phyloP scores from a whole-genome alignment of 2,797 vertebrate genomes.

The Sebastes kiyomatsui region DNA sequence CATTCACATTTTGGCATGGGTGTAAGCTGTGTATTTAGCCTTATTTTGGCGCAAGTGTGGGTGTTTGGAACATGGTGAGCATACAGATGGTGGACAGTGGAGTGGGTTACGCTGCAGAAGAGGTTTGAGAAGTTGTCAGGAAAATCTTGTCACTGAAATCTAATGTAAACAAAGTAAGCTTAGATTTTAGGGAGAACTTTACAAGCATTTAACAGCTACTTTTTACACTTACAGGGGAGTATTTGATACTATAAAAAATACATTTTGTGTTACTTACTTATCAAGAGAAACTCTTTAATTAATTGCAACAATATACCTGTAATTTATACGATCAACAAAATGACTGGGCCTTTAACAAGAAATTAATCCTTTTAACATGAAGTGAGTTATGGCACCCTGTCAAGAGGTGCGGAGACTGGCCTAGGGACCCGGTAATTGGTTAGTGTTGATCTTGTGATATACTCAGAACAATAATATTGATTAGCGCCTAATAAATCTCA shows the following conservation, averaged over 20 bases:
- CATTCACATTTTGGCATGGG: neutral
- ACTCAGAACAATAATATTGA: constrained; percentile 73
- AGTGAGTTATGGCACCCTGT: constrained; percentile 45
- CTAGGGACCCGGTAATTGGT: constrained; percentile 58
- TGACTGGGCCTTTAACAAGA: constrained; percentile 37
- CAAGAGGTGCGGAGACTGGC: constrained; percentile 9
- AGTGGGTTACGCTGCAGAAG: constrained; percentile 6
- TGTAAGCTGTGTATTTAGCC: neutral
- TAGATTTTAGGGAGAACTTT: neutral
- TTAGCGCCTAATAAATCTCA: constrained; percentile 72
- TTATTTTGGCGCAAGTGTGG: neutral
- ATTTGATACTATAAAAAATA: neutral
- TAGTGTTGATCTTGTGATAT: constrained; percentile 63
- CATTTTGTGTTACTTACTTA: neutral
- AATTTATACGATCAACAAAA: constrained; percentile 26
- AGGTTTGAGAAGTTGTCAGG: neutral
- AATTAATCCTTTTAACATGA: constrained; percentile 55
- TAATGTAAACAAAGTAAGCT: neutral
- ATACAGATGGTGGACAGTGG: constrained; percentile 27
- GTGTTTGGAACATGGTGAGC: constrained; percentile 6
- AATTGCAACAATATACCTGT: neutral
- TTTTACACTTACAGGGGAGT: neutral
- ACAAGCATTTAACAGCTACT: neutral
- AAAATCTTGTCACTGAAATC: neutral
- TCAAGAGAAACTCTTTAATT: neutral